phyloP scores from a whole-genome alignment of 2,888 invertebrate genomes.

The Microctonus aethiopoides region DNA sequence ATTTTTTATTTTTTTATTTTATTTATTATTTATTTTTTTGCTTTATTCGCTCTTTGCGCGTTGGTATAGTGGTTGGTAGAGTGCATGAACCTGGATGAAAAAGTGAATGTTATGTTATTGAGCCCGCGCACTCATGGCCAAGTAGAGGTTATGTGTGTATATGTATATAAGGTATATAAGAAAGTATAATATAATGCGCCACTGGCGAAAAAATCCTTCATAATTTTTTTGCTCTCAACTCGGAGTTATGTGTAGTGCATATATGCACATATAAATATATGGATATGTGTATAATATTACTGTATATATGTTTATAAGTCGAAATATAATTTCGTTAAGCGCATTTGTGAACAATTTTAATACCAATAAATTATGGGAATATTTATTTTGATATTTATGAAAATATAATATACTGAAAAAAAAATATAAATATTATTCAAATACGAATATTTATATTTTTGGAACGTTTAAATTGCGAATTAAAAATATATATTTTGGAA shows the following conservation, averaged over 20 bases:
- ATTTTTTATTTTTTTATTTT: no score
- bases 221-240: background rate
- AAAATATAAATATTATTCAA: no score
- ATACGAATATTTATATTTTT: no score
- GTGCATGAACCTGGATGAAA: background rate
- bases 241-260: background rate
- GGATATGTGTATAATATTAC: background rate
- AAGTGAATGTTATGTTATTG: background rate
- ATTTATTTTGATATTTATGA: background rate
- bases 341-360: background rate
- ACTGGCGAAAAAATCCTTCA: background rate
- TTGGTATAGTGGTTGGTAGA: background rate
- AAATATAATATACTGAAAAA: no score
- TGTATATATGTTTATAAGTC: background rate
- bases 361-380: background rate
- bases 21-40: background rate
- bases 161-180: no score
- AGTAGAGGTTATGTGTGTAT: background rate
- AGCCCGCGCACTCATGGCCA: background rate
- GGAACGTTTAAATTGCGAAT: no score
- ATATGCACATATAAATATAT: background rate
- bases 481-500: no score
- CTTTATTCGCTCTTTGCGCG: background rate
- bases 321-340: background rate
- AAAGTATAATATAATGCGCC: background rate